Evolutionary conservation across 2,888 invertebrate species (phyloP).

Genomic region (Synergus laeviventris): DNA sequence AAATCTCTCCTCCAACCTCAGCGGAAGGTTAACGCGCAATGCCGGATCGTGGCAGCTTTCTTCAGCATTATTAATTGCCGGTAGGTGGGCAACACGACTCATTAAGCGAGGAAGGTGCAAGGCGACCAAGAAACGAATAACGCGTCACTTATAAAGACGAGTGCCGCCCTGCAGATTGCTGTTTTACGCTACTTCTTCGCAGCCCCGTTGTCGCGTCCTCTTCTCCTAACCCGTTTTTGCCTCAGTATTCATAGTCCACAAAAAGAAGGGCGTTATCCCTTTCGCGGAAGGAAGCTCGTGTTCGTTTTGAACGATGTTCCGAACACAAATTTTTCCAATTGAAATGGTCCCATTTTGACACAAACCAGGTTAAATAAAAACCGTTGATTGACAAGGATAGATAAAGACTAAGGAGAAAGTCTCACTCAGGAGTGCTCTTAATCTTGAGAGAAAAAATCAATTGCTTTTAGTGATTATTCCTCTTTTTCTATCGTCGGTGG

Average conservation of each 20-base stretch:
- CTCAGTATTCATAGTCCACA: background rate
- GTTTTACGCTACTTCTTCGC: conserved; percentile 2
- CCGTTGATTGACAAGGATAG: background rate
- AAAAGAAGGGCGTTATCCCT: conserved; percentile 2
- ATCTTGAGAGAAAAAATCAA: conserved; percentile 28
- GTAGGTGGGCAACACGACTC: conserved; percentile 39
- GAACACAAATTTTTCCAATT: background rate
- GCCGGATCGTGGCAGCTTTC: conserved; percentile 34
- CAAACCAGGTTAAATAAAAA: too few relatives aligned
- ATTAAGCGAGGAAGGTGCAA: conserved; percentile 28
- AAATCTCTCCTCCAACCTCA: conserved; percentile 32
- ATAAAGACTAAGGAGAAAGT: conserved; percentile 1
- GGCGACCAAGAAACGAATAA: conserved; percentile 5
- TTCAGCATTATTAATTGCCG: conserved; percentile 39
- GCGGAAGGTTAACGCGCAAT: conserved; percentile 30
- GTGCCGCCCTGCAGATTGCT: conserved; percentile 25
- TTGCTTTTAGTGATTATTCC: background rate
- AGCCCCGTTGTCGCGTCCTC: conserved; percentile 4
- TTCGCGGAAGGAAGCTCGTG: background rate
- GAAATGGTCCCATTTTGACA: background rate
- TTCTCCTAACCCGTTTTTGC: conserved; percentile 8
- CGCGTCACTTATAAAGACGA: conserved; percentile 28
- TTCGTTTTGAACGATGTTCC: too few relatives aligned
- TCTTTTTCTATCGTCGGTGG: background rate
- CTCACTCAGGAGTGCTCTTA: background rate